A percentile compares a stretch with the other conserved stretches of the same genome.
Evolutionary conservation across 2,797 vertebrate genomes (phyloP).

Genomic region (Anolis apletophallus): DNA sequence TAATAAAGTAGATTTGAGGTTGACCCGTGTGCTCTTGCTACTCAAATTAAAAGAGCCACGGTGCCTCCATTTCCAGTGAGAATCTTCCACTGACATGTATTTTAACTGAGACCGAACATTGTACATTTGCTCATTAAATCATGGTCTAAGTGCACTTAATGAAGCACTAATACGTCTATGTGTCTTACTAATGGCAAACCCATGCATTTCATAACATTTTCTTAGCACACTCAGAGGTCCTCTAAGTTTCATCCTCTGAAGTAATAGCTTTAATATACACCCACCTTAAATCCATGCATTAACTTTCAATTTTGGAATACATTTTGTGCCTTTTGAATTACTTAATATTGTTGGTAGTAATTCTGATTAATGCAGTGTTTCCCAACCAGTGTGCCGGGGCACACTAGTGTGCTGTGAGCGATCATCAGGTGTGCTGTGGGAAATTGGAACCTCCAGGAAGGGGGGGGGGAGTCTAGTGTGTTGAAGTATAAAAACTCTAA

Average conservation of each 20-base stretch:
- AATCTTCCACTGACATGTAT: neutral
- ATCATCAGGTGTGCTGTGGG: too few species aligned
- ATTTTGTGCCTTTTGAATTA: neutral
- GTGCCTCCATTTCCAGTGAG: neutral
- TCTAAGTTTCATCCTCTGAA: neutral
- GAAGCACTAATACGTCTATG: neutral
- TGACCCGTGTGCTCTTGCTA: neutral
- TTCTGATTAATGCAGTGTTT: too few species aligned
- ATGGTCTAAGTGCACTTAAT: neutral
- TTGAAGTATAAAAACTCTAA: too few species aligned
- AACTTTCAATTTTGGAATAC: neutral
- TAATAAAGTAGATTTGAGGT: neutral
- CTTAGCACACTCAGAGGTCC: too few species aligned
- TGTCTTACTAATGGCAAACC: too few species aligned
- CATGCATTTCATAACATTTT: too few species aligned
- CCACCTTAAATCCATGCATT: neutral
- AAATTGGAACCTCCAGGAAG: too few species aligned
- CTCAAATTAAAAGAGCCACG: neutral
- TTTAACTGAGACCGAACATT: neutral
- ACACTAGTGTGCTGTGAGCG: too few species aligned
- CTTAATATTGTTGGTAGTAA: neutral
- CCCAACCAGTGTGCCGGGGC: too few species aligned
- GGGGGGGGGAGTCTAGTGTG: too few species aligned
- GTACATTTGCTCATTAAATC: neutral
- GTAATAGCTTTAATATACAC: neutral